Percentiles rank a stretch among this genome's conserved stretches.
Conservation (phyloP, 1,140 invertebrate genomes). For the Drosophila setifemur region DNA sequence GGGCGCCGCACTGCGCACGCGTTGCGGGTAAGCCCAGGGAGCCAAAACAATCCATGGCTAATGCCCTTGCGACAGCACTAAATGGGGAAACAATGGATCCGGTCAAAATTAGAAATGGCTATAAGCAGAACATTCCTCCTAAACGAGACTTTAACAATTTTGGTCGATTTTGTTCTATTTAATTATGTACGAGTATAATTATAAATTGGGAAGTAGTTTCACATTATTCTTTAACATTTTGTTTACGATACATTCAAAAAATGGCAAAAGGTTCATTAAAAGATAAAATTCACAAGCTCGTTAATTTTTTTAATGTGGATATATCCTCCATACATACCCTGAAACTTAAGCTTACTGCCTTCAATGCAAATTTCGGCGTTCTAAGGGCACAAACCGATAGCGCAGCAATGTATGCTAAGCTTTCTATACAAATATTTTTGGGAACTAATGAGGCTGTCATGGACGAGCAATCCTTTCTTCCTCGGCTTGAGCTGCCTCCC, state of each 20-base stretch:
- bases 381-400: neutral
- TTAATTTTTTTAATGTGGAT: too few species aligned
- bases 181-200: too few species aligned
- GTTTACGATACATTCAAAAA: too few species aligned
- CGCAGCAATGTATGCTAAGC: slow-evolving; percentile 48
- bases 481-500: neutral
- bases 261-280: too few species aligned
- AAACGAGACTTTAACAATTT: too few species aligned
- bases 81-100: neutral
- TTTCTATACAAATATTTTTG: slow-evolving; percentile 27
- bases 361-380: too few species aligned
- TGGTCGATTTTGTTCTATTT: too few species aligned
- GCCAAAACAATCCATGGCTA: slow-evolving; percentile 2
- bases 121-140: neutral
- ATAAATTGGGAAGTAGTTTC: too few species aligned
- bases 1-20: slow-evolving; percentile 57
- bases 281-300: too few species aligned
- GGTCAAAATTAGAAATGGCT: neutral
- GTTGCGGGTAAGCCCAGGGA: slow-evolving; percentile 61
- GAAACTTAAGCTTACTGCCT: too few species aligned
- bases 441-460: slow-evolving; percentile 56
- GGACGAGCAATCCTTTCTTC: slow-evolving; percentile 37
- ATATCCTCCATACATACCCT: too few species aligned
- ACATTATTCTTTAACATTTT: too few species aligned
- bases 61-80: slow-evolving; percentile 14